These are phyloP conservation scores for Pseudomyrmex sp. DNA, from an alignment of 1,140 invertebrate genomes.

Conservation along the genomic window DNA sequence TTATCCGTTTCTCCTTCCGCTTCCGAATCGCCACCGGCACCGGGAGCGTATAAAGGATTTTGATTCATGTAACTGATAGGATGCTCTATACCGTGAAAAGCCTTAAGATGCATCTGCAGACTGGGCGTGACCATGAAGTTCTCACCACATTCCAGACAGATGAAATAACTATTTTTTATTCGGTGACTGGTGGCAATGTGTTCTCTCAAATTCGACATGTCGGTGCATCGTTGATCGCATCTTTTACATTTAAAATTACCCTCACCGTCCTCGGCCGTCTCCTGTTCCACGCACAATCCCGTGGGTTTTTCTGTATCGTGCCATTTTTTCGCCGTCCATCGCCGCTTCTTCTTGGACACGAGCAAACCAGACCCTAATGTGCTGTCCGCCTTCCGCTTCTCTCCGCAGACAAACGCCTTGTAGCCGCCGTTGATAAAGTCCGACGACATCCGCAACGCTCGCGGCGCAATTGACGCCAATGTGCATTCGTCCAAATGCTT, in stretches of 20 bases:
- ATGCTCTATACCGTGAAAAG: conserved; percentile 87
- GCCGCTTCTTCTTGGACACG: conserved; percentile 71
- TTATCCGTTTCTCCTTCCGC: conserved; percentile 84
- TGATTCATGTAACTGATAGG: conserved; percentile 86
- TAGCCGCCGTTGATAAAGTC: conserved; percentile 75
- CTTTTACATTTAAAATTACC: conserved; percentile 85
- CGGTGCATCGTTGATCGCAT: conserved; percentile 81
- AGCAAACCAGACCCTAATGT: neutral
- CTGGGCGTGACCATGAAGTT: conserved; percentile 89
- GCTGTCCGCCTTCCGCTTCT: conserved; percentile 74
- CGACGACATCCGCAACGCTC: conserved; percentile 66
- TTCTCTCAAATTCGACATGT: conserved; percentile 83
- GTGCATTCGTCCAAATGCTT: conserved; percentile 76
- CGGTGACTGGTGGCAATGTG: conserved; percentile 87
- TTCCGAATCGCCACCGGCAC: conserved; percentile 81
- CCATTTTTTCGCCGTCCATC: conserved; percentile 75
- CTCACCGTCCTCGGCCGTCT: conserved; percentile 77
- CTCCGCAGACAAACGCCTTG: conserved; percentile 66
- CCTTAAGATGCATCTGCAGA: conserved; percentile 88
- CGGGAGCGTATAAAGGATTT: conserved; percentile 86
- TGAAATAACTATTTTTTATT: conserved; percentile 86
- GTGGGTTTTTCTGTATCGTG: conserved; percentile 59
- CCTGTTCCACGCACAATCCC: conserved; percentile 78
- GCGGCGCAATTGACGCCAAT: conserved; percentile 69
- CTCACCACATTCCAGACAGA: conserved; percentile 89